Evolutionary conservation across 2,113 vertebrate genomes (phyloP), one percentile per base, ranked within the genome.

Genomic region (Syrmaticus mikado): DNA sequence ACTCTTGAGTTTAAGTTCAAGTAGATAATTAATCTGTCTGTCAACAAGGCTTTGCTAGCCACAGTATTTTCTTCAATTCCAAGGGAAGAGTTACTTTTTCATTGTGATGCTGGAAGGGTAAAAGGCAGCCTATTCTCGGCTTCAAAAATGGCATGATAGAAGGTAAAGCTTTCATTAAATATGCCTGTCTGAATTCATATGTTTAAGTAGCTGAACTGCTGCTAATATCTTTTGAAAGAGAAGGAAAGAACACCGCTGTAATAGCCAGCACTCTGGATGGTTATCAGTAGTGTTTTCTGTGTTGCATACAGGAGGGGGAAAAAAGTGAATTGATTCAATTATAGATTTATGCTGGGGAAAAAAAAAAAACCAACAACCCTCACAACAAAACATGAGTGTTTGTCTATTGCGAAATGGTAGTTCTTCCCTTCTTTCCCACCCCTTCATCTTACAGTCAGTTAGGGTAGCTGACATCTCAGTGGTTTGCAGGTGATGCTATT

Each of bases 151-250:
- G 76, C 15, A 5, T 46, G 77, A 68, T 70, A 70, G 82, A 83
- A 92, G 70, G 65, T 93, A 94, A 89, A 82, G 34, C 65, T 89
- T 94, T 94, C 58, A 87, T 94, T 93, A 88, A 85, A 83, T n/a
- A 38, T 82, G 89, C 81, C 88, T 93, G 66, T 53, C 66, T 94
- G 91, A 85, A 75, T 86, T 89, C 87, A 40, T 74, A 71, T 43
- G n/a, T 46, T 67, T 80, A 79, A 85, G 45, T 88, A 40, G 84
- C 70, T 89, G 85, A 89, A 72, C 91, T 93, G 83, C 78, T 43
- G 77, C 87, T 94, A 92, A 53, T 84, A 79, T 52, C 28, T 90
- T 91, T 85, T 89, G 76, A 86, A 94, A 93, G 80, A 75, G n/a
- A 45, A n/a, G 30, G 36, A 48, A 89, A 78, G 67, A 89, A 43